phyloP scores from a whole-genome alignment of 2,797 vertebrate genomes.

The Eleutherodactylus coqui region DNA sequence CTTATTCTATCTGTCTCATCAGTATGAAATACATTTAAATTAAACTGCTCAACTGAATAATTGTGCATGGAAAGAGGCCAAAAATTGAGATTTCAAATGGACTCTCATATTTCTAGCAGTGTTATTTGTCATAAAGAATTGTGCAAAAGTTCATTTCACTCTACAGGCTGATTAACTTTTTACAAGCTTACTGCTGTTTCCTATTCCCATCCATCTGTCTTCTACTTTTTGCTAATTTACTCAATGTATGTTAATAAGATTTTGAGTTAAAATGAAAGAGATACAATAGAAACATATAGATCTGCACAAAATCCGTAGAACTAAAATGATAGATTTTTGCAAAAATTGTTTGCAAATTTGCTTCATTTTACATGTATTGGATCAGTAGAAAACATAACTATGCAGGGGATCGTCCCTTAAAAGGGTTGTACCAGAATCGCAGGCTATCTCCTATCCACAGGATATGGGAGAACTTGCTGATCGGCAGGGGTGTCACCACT shows the following conservation, averaged over 20 bases:
- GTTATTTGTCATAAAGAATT: neutral
- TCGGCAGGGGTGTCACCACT: no score
- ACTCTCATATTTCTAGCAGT: neutral
- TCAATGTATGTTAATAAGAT: neutral
- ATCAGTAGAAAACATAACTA: no score
- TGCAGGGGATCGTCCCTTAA: no score
- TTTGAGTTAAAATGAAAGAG: neutral
- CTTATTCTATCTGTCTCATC: no score
- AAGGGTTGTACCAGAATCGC: no score
- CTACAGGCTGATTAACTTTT: neutral
- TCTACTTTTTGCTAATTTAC: neutral
- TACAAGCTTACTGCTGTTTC: neutral
- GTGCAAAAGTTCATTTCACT: neutral
- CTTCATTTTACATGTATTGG: no score
- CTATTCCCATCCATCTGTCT: neutral
- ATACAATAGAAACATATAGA: neutral
- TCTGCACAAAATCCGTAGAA: neutral
- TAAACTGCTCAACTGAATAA: neutral
- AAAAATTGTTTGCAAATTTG: neutral
- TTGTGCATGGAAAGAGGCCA: neutral
- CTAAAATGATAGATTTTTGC: neutral
- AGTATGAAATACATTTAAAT: no score
- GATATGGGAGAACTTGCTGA: no score
- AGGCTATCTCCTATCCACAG: no score
- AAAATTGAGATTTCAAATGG: neutral